phyloP scores from a whole-genome alignment of 1,140 invertebrate genomes.

The Halictus rubicundus region DNA sequence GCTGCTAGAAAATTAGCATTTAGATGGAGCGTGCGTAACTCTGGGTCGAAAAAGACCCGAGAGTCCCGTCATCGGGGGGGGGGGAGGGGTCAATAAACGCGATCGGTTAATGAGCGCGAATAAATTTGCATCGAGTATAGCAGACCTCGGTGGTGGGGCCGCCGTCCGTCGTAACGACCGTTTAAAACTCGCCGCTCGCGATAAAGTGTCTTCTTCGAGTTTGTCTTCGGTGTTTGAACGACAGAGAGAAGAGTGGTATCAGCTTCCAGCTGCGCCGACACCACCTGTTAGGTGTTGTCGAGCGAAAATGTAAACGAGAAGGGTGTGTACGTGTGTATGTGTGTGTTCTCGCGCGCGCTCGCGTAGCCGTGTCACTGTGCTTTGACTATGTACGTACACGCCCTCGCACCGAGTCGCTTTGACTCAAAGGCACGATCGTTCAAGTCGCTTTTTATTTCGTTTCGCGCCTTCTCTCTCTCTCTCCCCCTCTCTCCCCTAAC shows the following conservation, averaged over 20 bases:
- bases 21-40: too few species aligned
- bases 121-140: not conserved
- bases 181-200: conserved; percentile 1
- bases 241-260: conserved; percentile 24
- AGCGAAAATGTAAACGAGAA: conserved; percentile 54
- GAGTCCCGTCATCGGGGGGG: too few species aligned
- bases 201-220: not conserved
- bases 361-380: conserved; percentile 5
- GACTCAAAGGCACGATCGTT: conserved; percentile 29
- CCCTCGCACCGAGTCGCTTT: conserved; percentile 7
- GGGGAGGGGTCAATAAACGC: not conserved
- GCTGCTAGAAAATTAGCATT: too few species aligned
- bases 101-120: not conserved
- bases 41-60: too few species aligned
- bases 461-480: not conserved
- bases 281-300: conserved; percentile 60
- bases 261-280: conserved; percentile 40
- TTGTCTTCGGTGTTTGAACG: conserved; percentile 31
- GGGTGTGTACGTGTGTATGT: conserved; percentile 9
- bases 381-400: not conserved
- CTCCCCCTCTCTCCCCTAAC: too few species aligned
- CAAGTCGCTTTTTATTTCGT: not conserved
- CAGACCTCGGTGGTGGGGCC: not conserved
- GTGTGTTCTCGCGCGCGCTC: conserved; percentile 1
- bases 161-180: not conserved